These are phyloP conservation scores for Acholoe squamosa DNA, from an alignment of 2,888 invertebrate species.

Conservation along the genomic window DNA sequence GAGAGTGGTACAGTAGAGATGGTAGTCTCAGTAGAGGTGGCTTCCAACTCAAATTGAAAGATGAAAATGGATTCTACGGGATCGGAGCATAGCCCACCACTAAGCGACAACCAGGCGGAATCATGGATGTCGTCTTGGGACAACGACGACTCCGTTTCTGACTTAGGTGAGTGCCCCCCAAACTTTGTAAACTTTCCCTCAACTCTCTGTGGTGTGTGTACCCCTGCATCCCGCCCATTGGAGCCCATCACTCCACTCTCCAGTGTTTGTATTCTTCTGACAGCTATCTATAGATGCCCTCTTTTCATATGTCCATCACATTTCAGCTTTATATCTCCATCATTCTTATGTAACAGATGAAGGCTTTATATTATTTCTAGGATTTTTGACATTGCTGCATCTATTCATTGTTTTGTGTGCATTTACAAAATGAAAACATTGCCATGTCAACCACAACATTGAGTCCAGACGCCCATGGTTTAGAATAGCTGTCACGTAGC, in stretches of 20 bases:
- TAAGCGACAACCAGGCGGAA: conserved; percentile 45
- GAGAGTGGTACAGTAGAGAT: background rate
- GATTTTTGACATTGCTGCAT: too few relatives aligned
- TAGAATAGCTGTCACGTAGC: too few relatives aligned
- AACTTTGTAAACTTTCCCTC: background rate
- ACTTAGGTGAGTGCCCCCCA: conserved; percentile 12
- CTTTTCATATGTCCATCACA: background rate
- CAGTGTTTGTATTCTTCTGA: background rate
- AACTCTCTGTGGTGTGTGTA: too few relatives aligned
- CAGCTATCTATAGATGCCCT: background rate
- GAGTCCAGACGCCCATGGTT: too few relatives aligned
- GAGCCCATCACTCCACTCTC: background rate
- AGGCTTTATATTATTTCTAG: too few relatives aligned
- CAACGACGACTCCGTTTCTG: conserved; percentile 32
- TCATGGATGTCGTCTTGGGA: conserved; percentile 28
- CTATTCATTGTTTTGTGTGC: background rate
- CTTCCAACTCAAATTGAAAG: background rate
- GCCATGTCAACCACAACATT: background rate
- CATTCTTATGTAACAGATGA: too few relatives aligned
- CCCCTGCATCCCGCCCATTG: too few relatives aligned
- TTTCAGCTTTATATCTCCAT: too few relatives aligned
- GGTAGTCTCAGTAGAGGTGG: background rate
- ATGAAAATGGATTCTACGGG: conserved; percentile 51
- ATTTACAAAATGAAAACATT: conserved; percentile 20
- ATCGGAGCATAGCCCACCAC: conserved; percentile 21